Evolutionary conservation across 2,888 invertebrate species (phyloP).

Genomic region (Platycheirus albimanus): DNA sequence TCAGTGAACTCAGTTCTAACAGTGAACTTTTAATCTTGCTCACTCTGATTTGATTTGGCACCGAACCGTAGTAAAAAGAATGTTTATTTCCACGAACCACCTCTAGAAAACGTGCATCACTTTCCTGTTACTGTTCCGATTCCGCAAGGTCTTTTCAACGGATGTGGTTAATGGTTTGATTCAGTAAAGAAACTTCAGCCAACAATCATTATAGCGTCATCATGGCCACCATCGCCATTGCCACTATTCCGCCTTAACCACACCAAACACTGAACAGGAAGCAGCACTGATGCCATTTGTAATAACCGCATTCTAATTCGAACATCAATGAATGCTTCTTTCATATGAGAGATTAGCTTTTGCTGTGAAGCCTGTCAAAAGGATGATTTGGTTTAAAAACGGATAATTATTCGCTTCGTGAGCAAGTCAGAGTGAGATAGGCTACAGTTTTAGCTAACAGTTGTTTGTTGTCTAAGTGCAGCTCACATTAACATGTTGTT

Average conservation of each 20-base stretch:
- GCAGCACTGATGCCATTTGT: slow-evolving; percentile 41
- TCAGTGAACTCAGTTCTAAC: too few species aligned
- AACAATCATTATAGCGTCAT: slow-evolving; percentile 40
- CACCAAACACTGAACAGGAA: slow-evolving; percentile 32
- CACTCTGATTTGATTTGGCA: neutral
- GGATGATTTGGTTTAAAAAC: slow-evolving; percentile 18
- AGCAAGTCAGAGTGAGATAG: neutral
- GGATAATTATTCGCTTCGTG: slow-evolving; percentile 30
- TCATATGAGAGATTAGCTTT: slow-evolving; percentile 18
- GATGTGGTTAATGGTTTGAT: slow-evolving; percentile 25
- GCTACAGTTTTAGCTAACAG: too few species aligned
- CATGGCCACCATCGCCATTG: neutral
- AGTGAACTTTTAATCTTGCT: too few species aligned
- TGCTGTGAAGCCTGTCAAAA: neutral
- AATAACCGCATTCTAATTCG: slow-evolving; percentile 48
- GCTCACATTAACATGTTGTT: neutral
- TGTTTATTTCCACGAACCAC: neutral
- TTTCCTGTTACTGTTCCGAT: too few species aligned
- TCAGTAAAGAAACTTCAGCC: slow-evolving; percentile 37
- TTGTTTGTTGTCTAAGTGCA: slow-evolving; percentile 9
- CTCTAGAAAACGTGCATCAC: too few species aligned
- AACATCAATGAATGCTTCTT: slow-evolving; percentile 20
- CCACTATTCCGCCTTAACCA: neutral
- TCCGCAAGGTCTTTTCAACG: slow-evolving; percentile 6
- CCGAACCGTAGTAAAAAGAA: neutral